Conservation (phyloP, 2,888 invertebrate genomes). For the Geophilus truncorum region DNA sequence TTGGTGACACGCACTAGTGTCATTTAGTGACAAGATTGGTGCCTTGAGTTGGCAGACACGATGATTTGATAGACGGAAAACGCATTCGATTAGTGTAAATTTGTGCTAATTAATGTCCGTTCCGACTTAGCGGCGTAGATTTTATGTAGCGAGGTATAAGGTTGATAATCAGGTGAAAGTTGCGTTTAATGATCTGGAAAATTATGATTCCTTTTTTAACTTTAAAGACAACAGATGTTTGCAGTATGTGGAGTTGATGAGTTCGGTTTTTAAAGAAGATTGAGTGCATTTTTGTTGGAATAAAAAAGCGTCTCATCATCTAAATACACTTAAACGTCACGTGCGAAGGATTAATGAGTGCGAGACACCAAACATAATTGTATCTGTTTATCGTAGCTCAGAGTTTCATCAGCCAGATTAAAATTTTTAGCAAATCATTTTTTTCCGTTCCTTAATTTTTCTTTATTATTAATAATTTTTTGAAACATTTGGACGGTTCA, state of each 20-base stretch:
- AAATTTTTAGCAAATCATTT: neutral
- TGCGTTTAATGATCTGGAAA: neutral
- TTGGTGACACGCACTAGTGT: conserved; percentile 6
- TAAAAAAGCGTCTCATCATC: neutral
- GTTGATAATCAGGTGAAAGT: neutral
- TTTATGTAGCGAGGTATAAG: neutral
- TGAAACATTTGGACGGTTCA: neutral
- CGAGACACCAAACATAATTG: conserved; percentile 22
- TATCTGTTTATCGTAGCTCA: neutral
- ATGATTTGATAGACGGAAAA: neutral
- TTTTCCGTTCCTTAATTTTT: too few species aligned
- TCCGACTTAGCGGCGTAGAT: neutral
- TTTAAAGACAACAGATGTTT: neutral
- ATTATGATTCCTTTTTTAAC: neutral
- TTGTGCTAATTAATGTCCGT: neutral
- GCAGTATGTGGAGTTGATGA: neutral
- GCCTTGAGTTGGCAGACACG: conserved; percentile 3
- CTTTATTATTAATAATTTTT: neutral
- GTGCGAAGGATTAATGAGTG: neutral
- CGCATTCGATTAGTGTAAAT: neutral
- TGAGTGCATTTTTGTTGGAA: neutral
- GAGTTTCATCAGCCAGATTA: neutral
- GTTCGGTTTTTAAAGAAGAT: neutral
- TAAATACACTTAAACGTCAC: conserved; percentile 23
- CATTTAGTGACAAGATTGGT: conserved; percentile 24